These are phyloP conservation scores for Setipinna tenuifilis DNA, from an alignment of 2,797 vertebrate genomes.

Conservation along the genomic window DNA sequence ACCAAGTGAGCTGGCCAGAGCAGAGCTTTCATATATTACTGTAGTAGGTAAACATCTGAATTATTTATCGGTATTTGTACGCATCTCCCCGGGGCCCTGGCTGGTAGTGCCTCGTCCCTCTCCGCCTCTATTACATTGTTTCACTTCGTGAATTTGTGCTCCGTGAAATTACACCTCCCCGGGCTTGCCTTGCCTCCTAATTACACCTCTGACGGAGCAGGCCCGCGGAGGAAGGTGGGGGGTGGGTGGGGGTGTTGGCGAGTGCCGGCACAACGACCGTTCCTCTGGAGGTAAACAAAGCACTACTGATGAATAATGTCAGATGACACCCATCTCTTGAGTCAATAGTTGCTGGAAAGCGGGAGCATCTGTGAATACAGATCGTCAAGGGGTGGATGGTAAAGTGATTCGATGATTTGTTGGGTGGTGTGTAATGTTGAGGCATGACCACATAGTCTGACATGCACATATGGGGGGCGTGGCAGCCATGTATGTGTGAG, in stretches of 20 bases:
- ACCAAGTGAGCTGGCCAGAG: neutral
- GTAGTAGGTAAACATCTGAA: neutral
- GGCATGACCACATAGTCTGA: neutral
- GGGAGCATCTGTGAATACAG: constrained; percentile 11
- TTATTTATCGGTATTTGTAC: constrained; percentile 20
- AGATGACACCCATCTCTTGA: constrained; percentile 3
- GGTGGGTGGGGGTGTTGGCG: too few relatives aligned
- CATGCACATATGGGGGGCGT: neutral
- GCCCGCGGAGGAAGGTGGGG: neutral
- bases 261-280: neutral
- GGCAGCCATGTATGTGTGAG: neutral
- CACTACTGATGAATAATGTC: constrained; percentile 19
- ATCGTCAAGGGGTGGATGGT: neutral
- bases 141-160: neutral
- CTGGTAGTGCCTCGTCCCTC: neutral
- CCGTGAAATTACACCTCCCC: constrained; percentile 7
- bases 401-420: constrained; percentile 9
- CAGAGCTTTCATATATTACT: neutral
- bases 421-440: neutral
- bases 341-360: neutral
- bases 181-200: neutral
- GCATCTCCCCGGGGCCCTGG: neutral
- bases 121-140: neutral
- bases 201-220: neutral
- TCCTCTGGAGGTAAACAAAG: constrained; percentile 13